Evolutionary conservation across 1,140 invertebrate species (phyloP), one percentile per base, ranked within the genome.

Genomic region (Magallana ariakensis): DNA sequence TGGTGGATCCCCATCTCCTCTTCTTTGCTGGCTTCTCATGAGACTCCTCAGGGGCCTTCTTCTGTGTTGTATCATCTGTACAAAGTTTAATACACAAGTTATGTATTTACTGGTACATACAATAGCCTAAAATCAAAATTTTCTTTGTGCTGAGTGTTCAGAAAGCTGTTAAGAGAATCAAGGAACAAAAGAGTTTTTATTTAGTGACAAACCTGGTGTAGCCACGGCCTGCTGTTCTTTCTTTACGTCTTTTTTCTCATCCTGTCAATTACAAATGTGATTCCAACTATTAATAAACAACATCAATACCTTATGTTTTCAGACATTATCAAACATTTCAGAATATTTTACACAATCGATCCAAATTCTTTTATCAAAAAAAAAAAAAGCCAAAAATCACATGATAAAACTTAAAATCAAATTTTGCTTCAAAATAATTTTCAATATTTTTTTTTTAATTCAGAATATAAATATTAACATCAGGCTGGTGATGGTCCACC

Each of bases 1-100:
- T n/a, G 89, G 80, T 58, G 8, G 93, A 93, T 54, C 94, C 94
- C 95, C 95, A 95, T 87, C 93, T 94, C 83, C 94, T 90, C 87
- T 94, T 95, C 87, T 91, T 92, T 0, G 85, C 90, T 22, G 91
- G 91, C 75, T 92, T 93, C 80, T 92, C 93, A 70, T 92, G 90
- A 54, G 87, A 82, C 22, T 90, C 86, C 80, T 89, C 91, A 33
- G 88, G 92, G 33, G 33, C 11, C 66, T 15, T 88, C 60, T 54
- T 85, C 87, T 53, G 80, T 57, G 15, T 62, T 75, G n/a, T 87
- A 22, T 75, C 66, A 2, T 75, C 66, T 26, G 22, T 9, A 16
- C 2, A 46, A 46, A 46, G 33, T 2, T 46, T 46, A 46, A 46
- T 46, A 46, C 33, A 46, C 33, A 46, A 4, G 33, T 5, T 4